These are phyloP conservation scores for Rosalia funebris DNA, from an alignment of 2,888 invertebrate genomes.

Conservation along the genomic window DNA sequence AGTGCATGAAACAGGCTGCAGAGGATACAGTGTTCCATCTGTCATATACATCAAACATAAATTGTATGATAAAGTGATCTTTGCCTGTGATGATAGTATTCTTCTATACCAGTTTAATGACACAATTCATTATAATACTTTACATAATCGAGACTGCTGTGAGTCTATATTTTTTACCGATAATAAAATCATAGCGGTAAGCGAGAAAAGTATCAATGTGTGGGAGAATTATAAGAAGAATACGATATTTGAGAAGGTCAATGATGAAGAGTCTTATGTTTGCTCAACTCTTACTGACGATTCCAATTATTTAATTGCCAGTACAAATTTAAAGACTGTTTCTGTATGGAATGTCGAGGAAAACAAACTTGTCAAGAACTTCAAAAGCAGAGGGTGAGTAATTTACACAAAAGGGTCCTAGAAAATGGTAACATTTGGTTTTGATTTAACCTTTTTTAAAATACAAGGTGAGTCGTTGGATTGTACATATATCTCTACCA, in stretches of 20 bases:
- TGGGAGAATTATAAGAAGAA: constrained; percentile 21
- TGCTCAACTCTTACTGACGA: constrained; percentile 53
- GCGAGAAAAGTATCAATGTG: constrained; percentile 31
- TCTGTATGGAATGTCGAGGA: constrained; percentile 59
- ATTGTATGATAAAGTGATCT: constrained; percentile 7
- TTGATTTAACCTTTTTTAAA: too few relatives aligned
- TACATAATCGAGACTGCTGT: constrained; percentile 23
- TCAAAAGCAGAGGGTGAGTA: constrained; percentile 51
- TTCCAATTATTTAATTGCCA: constrained; percentile 62
- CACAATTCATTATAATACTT: constrained; percentile 11
- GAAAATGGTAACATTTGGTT: background rate
- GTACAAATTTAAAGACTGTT: constrained; percentile 61
- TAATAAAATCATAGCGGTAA: constrained; percentile 32
- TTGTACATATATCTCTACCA: too few relatives aligned
- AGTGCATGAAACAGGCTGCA: constrained; percentile 29
- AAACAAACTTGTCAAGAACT: constrained; percentile 34
- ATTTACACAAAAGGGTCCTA: background rate
- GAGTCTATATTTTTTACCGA: constrained; percentile 31
- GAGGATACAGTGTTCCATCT: constrained; percentile 34
- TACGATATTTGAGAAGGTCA: constrained; percentile 10
- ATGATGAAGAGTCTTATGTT: constrained; percentile 19
- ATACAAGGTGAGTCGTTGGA: too few relatives aligned
- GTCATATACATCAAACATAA: constrained; percentile 27
- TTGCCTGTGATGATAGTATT: constrained; percentile 34
- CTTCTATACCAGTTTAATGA: constrained; percentile 22